A percentile compares a stretch with the other conserved stretches of the same genome.
These are phyloP conservation scores for Apoda limacodes DNA, from an alignment of 2,888 invertebrate species.

Conservation along the genomic window DNA sequence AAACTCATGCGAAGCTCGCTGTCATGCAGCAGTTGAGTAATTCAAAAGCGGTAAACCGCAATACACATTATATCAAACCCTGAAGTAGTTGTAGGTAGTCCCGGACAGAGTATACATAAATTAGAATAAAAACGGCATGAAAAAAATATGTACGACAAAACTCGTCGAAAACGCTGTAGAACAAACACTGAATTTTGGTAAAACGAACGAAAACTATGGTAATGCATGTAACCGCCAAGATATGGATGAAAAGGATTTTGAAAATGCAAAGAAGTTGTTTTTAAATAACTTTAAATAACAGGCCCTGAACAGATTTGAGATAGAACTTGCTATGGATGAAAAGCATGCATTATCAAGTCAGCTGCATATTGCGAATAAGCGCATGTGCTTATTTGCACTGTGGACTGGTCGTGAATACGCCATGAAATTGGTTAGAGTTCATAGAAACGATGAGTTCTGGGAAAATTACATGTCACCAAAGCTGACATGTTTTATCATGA, in stretches of 20 bases:
- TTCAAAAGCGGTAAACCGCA: constrained; percentile 4
- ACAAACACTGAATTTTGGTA: no score
- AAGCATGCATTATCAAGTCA: constrained; percentile 10
- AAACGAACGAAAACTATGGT: no score
- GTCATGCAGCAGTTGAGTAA: constrained; percentile 7
- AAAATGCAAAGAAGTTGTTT: constrained; percentile 1
- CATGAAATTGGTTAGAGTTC: constrained; percentile 6
- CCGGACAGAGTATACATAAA: constrained; percentile 2
- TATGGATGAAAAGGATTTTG: no score
- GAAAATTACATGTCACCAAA: no score
- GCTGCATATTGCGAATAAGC: constrained; percentile 10
- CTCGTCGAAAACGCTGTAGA: no score
- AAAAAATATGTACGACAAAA: no score
- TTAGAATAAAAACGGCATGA: not conserved
- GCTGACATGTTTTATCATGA: no score
- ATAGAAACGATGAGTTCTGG: no score
- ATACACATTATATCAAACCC: constrained; percentile 7
- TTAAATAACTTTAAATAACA: not conserved
- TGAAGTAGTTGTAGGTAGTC: constrained; percentile 1
- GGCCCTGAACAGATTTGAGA: not conserved
- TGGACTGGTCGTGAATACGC: constrained; percentile 4
- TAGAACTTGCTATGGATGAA: no score
- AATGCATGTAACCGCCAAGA: no score
- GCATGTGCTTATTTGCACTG: constrained; percentile 11
- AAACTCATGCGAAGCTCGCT: constrained; percentile 1